Evolutionary conservation across 2,113 vertebrate genomes (phyloP), one percentile per base, ranked within the genome.

Genomic region (Porphyrio hochstetteri): DNA sequence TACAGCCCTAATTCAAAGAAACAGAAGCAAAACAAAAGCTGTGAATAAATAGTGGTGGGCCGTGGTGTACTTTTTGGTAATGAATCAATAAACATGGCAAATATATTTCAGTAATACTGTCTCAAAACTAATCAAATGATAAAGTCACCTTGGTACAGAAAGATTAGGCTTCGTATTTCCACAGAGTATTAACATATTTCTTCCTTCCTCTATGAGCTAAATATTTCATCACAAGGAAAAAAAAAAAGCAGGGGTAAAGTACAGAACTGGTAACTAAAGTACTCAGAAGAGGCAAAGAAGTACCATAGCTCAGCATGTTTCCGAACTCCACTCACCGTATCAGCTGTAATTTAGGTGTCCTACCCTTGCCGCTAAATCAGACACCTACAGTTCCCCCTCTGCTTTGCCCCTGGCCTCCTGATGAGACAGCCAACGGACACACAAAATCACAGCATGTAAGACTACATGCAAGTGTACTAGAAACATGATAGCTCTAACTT

Each of bases 161-260:
- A 81, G 33, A 29, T 31, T 11, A 28, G 3, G 40, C 16, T 74
- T 84, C 17, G 0, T 36, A 36, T 68, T 76, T 88, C 85, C n/a
- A 42, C 48, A 76, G 9, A 16, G 8, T 19, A 83, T 63, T 56
- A 75, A 74, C 78, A 5, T 42, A 68, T 4, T 4, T 67, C 79
- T 72, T 74, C 7, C 14, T 80, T 24, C 21, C 18, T 65, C 44
- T 28, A 10, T 6, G 29, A 81, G 38, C 11, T 50, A 71, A 86
- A n/a, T 52, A 76, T 52, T 90, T 90, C 20, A 83, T n/a, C 11
- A 2, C 21, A 82, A 23, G 48, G 28, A 21, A 25, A 13, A 70
- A 57, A 92, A 91, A 46, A 46, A 46, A 42, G 28, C 42, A 72
- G 71, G 71, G 50, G 11, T 78, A 36, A 93, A 96, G 77, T 71